Base-by-base conservation (phyloP, 2,113 vertebrate species). In the Erpornis zantholeuca region DNA sequence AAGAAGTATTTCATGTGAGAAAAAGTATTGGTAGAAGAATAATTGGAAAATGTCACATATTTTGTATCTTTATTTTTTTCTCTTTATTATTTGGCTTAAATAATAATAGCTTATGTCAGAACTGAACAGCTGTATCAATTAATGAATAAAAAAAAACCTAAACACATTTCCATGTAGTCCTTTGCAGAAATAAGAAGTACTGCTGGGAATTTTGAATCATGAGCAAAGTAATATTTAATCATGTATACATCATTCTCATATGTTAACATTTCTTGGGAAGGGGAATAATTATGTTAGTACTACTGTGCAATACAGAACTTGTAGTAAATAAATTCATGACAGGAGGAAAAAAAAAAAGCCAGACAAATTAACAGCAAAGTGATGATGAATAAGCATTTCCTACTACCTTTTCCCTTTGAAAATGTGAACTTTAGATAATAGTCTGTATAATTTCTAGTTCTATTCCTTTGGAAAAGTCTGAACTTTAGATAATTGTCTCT, bases 401-500 rank as follows among this genome's bases (percentile, higher is more conserved):
- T 84, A 54, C 52, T 90, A 52, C 42, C 52, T 89, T 92, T 50
- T 73, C 53, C 45, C 83, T 92, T 82, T 90, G 78, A 96, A 96
- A 96, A 86, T 81, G 71, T 95, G 96, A 98, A 97, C 94, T 98
- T 98, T 97, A 96, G 80, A 90, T 97, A 97, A 97, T 93, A 97
- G 95, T 93, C 64, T 90, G 66, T 52, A 70, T 95, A 93, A 89
- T 95, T 97, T 97, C 86, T 88, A 91, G 69, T 80, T 86, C 90
- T 97, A 68, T 95, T 92, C 68, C 82, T 95, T 96, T 97, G 66
- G 70, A 95, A 92, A 96, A 96, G 93, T 71, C 84, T 96, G 92
- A 98, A 98, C 96, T 98, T 97, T 97, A 97, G 86, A 88, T 97
- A 98, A 97, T 96, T 96, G 81, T 95, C 82, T 95, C 96, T 97